Percentiles rank a stretch among this genome's conserved stretches.
Evolutionary conservation across 2,797 vertebrate species (phyloP).

Genomic region (Hozukius guyotensis): DNA sequence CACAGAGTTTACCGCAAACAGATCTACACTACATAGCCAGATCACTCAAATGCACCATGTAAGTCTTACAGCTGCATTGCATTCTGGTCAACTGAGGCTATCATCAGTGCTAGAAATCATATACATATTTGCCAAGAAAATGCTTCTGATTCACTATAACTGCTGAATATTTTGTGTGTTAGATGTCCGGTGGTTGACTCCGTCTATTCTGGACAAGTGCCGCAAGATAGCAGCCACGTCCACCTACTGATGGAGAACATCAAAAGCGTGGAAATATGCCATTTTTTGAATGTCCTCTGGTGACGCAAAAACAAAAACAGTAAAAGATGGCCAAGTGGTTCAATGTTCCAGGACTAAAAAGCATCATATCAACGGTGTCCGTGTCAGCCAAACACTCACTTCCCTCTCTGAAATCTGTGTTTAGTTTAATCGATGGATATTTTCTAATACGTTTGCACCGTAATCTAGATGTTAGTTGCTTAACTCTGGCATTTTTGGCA

Average conservation of each 20-base stretch:
- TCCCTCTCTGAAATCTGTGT: conserved; percentile 31
- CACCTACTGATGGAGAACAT: conserved; percentile 1
- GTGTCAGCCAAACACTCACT: conserved; percentile 27
- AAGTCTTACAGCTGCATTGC: not conserved
- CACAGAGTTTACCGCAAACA: not conserved
- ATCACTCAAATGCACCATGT: not conserved
- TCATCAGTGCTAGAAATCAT: not conserved
- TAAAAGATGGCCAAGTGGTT: conserved; percentile 7
- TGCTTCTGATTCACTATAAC: not conserved
- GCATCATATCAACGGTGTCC: conserved; percentile 15
- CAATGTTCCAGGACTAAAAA: conserved; percentile 24
- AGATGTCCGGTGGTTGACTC: not conserved
- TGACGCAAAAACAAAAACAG: conserved; percentile 21
- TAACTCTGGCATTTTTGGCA: conserved; percentile 53
- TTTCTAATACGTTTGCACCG: conserved; percentile 31
- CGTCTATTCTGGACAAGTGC: not conserved
- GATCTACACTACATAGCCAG: not conserved
- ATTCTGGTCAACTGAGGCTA: not conserved
- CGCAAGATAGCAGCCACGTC: not conserved
- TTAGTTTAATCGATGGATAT: conserved; percentile 37
- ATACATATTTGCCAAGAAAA: not conserved
- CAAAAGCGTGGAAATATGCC: not conserved
- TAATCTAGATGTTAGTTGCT: conserved; percentile 52
- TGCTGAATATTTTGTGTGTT: not conserved
- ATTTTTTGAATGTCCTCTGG: conserved; percentile 7